A percentile compares a stretch with the other conserved stretches of the same genome.
Conservation (phyloP, 2,113 vertebrate species). For the Pituophis catenifer region DNA sequence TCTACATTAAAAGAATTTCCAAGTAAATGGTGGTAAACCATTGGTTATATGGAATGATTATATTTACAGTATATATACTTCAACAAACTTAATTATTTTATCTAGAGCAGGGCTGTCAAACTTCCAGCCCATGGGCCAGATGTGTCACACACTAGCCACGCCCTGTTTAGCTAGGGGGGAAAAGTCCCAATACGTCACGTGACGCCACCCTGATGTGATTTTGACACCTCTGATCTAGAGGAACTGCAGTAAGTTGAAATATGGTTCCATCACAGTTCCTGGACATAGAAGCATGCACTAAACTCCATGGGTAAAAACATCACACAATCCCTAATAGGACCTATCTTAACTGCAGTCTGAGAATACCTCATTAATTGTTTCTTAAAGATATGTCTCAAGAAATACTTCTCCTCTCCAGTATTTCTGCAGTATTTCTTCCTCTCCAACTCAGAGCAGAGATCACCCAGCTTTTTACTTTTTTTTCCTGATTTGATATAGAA, state of each 20-base stretch:
- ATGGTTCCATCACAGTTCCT: background rate
- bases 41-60: background rate
- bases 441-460: background rate
- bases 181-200: too few species aligned
- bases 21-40: background rate
- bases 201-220: too few species aligned
- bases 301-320: background rate
- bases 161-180: too few species aligned
- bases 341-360: background rate
- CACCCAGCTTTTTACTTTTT: background rate
- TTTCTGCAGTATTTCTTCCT: background rate
- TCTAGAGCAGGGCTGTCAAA: background rate
- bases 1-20: background rate
- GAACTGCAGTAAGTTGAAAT: background rate
- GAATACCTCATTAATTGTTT: background rate
- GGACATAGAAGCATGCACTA: background rate
- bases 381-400: background rate
- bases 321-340: background rate
- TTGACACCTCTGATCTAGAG: background rate
- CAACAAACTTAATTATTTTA: background rate
- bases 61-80: background rate
- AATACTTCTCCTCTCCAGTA: background rate
- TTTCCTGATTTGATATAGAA: background rate
- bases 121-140: too few species aligned
- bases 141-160: too few species aligned